Evolutionary conservation across 2,888 invertebrate genomes (phyloP).

Genomic region (Endotricha flammealis): DNA sequence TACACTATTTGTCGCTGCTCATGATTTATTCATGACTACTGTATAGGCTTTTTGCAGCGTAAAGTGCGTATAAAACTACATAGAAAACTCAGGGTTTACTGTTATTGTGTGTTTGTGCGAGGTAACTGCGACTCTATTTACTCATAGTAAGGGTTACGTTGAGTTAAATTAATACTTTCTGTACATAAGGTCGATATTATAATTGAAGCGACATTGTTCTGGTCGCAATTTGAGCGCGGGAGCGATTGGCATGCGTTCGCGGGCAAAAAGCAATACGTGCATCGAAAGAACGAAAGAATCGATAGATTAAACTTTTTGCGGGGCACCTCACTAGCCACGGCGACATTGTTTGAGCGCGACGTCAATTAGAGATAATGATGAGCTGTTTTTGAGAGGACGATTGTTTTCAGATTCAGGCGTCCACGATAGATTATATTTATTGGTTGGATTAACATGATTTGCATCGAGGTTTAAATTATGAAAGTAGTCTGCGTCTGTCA

Average conservation of each 20-base stretch:
- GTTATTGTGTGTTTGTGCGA: slow-evolving; percentile 8
- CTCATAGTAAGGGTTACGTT: slow-evolving; percentile 10
- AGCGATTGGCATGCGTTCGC: slow-evolving; percentile 57
- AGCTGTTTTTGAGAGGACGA: slow-evolving; percentile 52
- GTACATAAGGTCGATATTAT: slow-evolving; percentile 57
- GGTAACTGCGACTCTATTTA: slow-evolving; percentile 26
- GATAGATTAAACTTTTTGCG: slow-evolving; percentile 69
- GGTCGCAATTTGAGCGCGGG: slow-evolving; percentile 43
- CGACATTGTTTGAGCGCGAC: slow-evolving; percentile 60
- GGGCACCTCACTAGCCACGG: slow-evolving; percentile 46
- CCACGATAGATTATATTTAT: too few species aligned
- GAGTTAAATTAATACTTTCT: slow-evolving; percentile 20
- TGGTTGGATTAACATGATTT: too few species aligned
- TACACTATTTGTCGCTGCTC: slow-evolving; percentile 66
- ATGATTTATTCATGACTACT: slow-evolving; percentile 66
- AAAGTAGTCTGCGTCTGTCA: too few species aligned
- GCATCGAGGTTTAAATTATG: too few species aligned
- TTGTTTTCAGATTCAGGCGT: slow-evolving; percentile 30
- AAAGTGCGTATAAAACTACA: slow-evolving; percentile 51
- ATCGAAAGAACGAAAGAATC: slow-evolving; percentile 63
- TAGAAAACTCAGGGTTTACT: slow-evolving; percentile 19
- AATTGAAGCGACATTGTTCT: slow-evolving; percentile 50
- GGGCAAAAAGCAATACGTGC: slow-evolving; percentile 62
- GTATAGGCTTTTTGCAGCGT: slow-evolving; percentile 52
- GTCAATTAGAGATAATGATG: slow-evolving; percentile 74